Base-by-base conservation (phyloP, 2,888 invertebrate genomes). In the Melanargia galathea region DNA sequence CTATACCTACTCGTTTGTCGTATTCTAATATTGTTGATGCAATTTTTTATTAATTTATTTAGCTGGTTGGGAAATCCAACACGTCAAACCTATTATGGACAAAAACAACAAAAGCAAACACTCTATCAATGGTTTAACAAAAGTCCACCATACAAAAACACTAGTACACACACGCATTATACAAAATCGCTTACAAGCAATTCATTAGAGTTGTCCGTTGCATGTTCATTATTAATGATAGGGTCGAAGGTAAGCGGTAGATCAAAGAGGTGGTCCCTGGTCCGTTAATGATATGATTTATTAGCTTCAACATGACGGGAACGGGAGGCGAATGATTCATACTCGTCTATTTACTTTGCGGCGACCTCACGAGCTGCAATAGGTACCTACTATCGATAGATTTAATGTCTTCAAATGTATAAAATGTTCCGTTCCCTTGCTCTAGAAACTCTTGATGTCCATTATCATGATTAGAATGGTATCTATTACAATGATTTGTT, bases 221-320 rank as follows among this genome's bases (percentile, higher is more conserved):
- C 78, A 75, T 71, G 71, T 72, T 67, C 72, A 67, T 81, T 80
- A 85, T 85, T 84, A 82, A 84, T 84, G 78, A 79, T 73, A 73
- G 73, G 90, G 90, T 90, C 90, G 87, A 83, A 90, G 90, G 90
- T 90, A 88, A 86, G 79, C 88, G 88, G 84, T 74, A 73, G 79
- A 84, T 87, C 85, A 87, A 87, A 87, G 87, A 74, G 75, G 76
- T 71, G 74, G 73, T 71, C 71, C 69, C 76, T 70, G 73, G 72
- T 71, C 71, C 70, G 72, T 65, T 72, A 71, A 71, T 72, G 64
- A 71, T 68, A 72, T 74, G 74, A 74, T 74, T 75, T 75, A 74
- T 72, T 66, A 64, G 60, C 43, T 55, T 26, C 65, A 60, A 57
- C 58, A 60, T 54, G 56, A 54, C 66, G 52, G 46, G 63, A 65